These are phyloP conservation scores for Watsonalla cultraria DNA, from an alignment of 2,888 invertebrate genomes.

Conservation along the genomic window DNA sequence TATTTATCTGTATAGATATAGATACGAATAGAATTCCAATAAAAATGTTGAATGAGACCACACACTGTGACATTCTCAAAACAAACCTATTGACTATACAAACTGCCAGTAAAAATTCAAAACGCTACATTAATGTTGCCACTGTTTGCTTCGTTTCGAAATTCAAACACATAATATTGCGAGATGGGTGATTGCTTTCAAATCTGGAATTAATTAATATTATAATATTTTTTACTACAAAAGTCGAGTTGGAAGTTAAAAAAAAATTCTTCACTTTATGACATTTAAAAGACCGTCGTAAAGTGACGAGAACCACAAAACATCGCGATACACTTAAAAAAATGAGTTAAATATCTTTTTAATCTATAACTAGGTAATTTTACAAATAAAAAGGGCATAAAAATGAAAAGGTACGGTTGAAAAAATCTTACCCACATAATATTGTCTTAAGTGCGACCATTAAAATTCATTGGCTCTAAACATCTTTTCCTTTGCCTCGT, in stretches of 20 bases:
- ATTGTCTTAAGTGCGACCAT: slow-evolving; percentile 39
- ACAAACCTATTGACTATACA: neutral
- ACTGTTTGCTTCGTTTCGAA: too few relatives aligned
- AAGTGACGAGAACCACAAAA: neutral
- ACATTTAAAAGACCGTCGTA: neutral
- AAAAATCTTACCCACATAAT: slow-evolving; percentile 34
- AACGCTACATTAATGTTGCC: neutral
- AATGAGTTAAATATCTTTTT: slow-evolving; percentile 1
- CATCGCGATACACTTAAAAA: neutral
- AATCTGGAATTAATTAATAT: neutral
- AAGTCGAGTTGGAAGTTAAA: neutral
- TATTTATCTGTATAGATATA: too few relatives aligned
- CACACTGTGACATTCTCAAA: too few relatives aligned
- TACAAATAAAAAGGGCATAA: slow-evolving; percentile 34
- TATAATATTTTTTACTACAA: neutral
- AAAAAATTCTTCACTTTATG: neutral
- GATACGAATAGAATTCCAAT: too few relatives aligned
- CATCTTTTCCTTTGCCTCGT: slow-evolving; percentile 45
- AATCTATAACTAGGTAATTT: slow-evolving; percentile 13
- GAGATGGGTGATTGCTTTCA: neutral
- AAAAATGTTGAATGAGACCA: too few relatives aligned
- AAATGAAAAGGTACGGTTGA: slow-evolving; percentile 32
- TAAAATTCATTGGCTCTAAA: slow-evolving; percentile 67
- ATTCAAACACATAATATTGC: neutral
- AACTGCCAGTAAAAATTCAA: neutral